Conservation (phyloP, 2,113 vertebrate species). For the Polypterus bichir region DNA sequence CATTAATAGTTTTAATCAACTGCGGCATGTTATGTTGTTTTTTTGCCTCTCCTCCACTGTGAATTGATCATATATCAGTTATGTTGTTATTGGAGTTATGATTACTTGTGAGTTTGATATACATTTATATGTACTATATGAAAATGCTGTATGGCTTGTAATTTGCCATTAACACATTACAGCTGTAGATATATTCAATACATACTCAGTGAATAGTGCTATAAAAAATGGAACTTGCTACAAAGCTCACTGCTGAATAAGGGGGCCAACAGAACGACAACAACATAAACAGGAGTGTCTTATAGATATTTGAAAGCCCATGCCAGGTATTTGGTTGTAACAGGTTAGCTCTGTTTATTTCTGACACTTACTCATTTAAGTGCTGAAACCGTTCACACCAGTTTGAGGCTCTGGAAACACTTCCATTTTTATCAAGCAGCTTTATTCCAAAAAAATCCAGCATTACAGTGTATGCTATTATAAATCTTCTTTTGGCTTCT, state of each 20-base stretch:
- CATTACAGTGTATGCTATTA: conserved; percentile 90
- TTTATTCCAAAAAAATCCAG: conserved; percentile 94
- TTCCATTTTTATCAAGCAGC: conserved; percentile 83
- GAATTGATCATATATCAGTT: too few relatives aligned
- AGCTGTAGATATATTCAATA: too few relatives aligned
- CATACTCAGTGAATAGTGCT: too few relatives aligned
- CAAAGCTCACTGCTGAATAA: neutral
- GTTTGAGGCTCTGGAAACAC: conserved; percentile 72
- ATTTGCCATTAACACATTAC: too few relatives aligned
- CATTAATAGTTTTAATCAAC: too few relatives aligned
- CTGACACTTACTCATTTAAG: conserved; percentile 81
- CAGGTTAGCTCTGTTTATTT: neutral
- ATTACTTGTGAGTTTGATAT: too few relatives aligned
- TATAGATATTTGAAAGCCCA: neutral
- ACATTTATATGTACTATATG: too few relatives aligned
- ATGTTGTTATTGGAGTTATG: too few relatives aligned
- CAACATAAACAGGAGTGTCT: neutral
- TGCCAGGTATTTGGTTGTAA: too few relatives aligned
- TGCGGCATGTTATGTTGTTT: too few relatives aligned
- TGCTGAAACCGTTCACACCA: conserved; percentile 92
- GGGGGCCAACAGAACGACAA: neutral
- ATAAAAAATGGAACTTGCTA: neutral
- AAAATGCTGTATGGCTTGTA: too few relatives aligned
- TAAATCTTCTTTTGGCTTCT: conserved; percentile 83
- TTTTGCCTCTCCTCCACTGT: too few relatives aligned